Base-by-base conservation (phyloP, 2,113 vertebrate species). In the Catharus minimus region DNA sequence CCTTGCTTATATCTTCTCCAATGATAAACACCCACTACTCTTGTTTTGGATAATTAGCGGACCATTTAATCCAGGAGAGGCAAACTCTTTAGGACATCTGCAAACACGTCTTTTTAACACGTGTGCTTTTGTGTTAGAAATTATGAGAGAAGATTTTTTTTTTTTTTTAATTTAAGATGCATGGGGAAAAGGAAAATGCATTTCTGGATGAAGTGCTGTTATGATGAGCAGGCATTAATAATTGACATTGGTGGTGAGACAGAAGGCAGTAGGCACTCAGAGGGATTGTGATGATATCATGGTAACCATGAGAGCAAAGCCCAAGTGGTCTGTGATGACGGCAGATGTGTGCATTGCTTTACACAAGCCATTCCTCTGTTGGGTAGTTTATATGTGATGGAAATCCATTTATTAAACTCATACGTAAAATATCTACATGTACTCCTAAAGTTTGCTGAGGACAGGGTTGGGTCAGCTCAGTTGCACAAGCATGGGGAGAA, bases 241-340 rank as follows among this genome's bases (percentile, higher is more conserved):
- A 96, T 74, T 95, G 90, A 96, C 91, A 80, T 50, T 43, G 0
- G 17, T 85, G 92, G 56, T 53, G 81, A 95, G 55, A 67, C 43
- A 92, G 83, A 95, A 79, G 80, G 76, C 38, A 93, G 55, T 28
- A 39, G 4, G 8, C 60, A 47, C 78, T 92, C 82, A 24, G 86
- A 95, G 87, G 90, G 69, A 86, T 13, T 90, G 86, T 52, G 91
- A 76, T 85, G 86, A 72, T 93, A 86, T 96, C 88, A 95, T 32
- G 83, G 90, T 96, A 96, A 96, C 78, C 86, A 95, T 81, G 80
- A 95, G 92, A 96, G 82, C 95, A 97, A 96, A 95, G 68, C 77
- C 90, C 95, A 9, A 18, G 36, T 93, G 86, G 62, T 91, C 88
- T 89, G 72, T 74, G 72, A 85, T 96, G 82, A 95, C 76, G 43